Percentiles rank a stretch among this genome's conserved stretches.
These are phyloP conservation scores for Synanthedon vespiformis DNA, from an alignment of 2,888 invertebrate species.

Conservation along the genomic window DNA sequence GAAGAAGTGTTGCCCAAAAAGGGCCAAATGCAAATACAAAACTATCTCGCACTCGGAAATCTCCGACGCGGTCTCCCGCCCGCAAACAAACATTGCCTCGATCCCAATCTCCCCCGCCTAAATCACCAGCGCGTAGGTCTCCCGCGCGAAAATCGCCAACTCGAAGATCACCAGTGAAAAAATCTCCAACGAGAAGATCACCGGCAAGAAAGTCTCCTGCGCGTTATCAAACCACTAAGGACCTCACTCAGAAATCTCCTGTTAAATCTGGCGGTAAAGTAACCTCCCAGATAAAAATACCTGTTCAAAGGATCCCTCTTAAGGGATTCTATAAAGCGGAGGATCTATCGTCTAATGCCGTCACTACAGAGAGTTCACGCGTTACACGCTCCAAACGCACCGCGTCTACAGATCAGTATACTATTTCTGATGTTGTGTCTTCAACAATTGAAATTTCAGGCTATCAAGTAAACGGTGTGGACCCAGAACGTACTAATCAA, in stretches of 20 bases:
- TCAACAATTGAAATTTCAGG: conserved; percentile 22
- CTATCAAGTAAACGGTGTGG: conserved; percentile 41
- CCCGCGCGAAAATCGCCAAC: conserved; percentile 67
- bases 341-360: conserved; percentile 19
- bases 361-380: conserved; percentile 30
- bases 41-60: conserved; percentile 41
- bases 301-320: not conserved
- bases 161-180: conserved; percentile 61
- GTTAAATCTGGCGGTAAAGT: conserved; percentile 33
- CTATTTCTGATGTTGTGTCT: conserved; percentile 5
- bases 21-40: conserved; percentile 41
- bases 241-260: conserved; percentile 37
- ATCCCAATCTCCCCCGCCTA: conserved; percentile 37
- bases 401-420: conserved; percentile 29
- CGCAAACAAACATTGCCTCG: conserved; percentile 53
- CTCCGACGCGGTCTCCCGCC: conserved; percentile 58
- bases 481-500: conserved; percentile 20
- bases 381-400: conserved; percentile 38
- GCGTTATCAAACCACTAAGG: conserved; percentile 21
- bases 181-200: conserved; percentile 10
- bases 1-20: conserved; percentile 39
- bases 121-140: conserved; percentile 53
- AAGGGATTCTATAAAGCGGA: not conserved
- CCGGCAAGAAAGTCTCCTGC: conserved; percentile 26
- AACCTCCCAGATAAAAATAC: conserved; percentile 23